Conservation (phyloP, 2,113 vertebrate species). For the Onychostruthus taczanowskii region DNA sequence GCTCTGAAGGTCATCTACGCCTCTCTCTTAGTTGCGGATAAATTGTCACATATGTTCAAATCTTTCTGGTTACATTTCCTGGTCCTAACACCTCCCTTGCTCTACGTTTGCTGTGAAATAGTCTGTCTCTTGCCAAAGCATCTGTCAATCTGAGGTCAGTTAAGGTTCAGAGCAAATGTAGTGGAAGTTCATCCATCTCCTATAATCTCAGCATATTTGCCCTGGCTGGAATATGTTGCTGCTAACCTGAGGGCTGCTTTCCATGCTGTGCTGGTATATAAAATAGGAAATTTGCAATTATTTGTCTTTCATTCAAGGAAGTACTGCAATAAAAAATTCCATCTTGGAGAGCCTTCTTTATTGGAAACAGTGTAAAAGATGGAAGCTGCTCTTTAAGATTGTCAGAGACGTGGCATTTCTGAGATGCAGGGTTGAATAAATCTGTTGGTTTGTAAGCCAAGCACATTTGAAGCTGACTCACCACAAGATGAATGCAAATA, state of each 20-base stretch:
- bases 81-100: not conserved
- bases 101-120: not conserved
- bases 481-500: slow-evolving; percentile 25
- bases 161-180: slow-evolving; percentile 9
- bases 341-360: not conserved
- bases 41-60: not conserved
- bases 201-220: not conserved
- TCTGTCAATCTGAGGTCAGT: not conserved
- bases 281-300: not conserved
- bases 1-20: not conserved
- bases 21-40: not conserved
- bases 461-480: slow-evolving; percentile 54
- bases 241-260: not conserved
- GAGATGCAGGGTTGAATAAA: not conserved
- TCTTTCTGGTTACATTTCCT: not conserved
- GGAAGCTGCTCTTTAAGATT: not conserved
- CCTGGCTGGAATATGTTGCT: not conserved
- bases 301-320: not conserved
- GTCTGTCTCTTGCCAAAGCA: not conserved
- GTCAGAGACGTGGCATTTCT: not conserved
- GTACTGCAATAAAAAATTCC: not conserved
- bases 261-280: not conserved
- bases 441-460: slow-evolving; percentile 36
- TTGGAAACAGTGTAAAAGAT: not conserved
- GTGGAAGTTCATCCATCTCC: not conserved